Percentiles rank a stretch among this genome's conserved stretches.
Conservation (phyloP, 2,888 invertebrate genomes). For the Trichacis sp. region DNA sequence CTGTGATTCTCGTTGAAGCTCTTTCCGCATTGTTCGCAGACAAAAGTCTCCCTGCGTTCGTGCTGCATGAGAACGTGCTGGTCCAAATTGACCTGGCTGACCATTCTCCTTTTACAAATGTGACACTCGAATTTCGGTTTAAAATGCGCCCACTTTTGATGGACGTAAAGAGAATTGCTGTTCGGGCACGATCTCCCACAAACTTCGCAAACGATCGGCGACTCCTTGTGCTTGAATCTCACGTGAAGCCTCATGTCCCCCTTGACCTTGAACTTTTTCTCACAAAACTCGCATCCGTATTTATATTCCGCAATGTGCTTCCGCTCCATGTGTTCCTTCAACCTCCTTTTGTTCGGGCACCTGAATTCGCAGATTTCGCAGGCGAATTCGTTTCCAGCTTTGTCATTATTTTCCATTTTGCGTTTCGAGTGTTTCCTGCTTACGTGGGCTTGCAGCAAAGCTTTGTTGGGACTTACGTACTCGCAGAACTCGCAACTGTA, state of each 20-base stretch:
- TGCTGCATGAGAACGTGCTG: slow-evolving; percentile 46
- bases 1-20: slow-evolving; percentile 12
- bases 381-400: slow-evolving; percentile 6
- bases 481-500: slow-evolving; percentile 47
- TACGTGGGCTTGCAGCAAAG: slow-evolving; percentile 40
- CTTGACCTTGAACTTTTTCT: slow-evolving; percentile 61
- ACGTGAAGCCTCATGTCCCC: slow-evolving; percentile 61
- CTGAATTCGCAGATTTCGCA: slow-evolving; percentile 53
- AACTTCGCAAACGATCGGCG: slow-evolving; percentile 59
- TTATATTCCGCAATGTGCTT: slow-evolving; percentile 56
- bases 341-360: slow-evolving; percentile 51
- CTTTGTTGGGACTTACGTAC: slow-evolving; percentile 46
- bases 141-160: slow-evolving; percentile 61
- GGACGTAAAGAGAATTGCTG: slow-evolving; percentile 59
- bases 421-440: slow-evolving; percentile 45
- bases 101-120: slow-evolving; percentile 56
- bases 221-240: slow-evolving; percentile 59
- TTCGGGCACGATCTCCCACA: slow-evolving; percentile 62
- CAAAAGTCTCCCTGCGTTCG: slow-evolving; percentile 5
- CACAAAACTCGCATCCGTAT: slow-evolving; percentile 55
- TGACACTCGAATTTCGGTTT: slow-evolving; percentile 58
- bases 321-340: slow-evolving; percentile 58
- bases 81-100: slow-evolving; percentile 57
- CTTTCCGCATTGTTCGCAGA: slow-evolving; percentile 33
- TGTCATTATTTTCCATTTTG: slow-evolving; percentile 11